phyloP scores from a whole-genome alignment of 2,888 invertebrate species.

The Pachymerium ferrugineum region DNA sequence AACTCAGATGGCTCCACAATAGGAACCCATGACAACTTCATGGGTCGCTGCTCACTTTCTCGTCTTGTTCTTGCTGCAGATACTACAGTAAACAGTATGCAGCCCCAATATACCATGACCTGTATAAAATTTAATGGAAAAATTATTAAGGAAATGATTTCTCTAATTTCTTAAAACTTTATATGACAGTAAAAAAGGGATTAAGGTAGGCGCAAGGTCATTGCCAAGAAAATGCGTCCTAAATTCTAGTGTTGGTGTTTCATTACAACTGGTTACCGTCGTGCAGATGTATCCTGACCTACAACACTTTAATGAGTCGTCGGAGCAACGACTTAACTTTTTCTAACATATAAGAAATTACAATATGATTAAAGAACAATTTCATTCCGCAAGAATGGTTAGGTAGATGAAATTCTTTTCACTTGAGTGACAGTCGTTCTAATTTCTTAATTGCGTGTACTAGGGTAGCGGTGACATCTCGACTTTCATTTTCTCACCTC shows the following conservation, averaged over 20 bases:
- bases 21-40: slow-evolving; percentile 30
- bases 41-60: slow-evolving; percentile 26
- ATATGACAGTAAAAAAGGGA: too few species aligned
- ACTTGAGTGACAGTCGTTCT: not conserved
- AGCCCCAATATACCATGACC: not conserved
- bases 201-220: not conserved
- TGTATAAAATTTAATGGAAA: not conserved
- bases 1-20: slow-evolving; percentile 26
- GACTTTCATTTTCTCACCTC: not conserved
- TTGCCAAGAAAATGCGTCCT: not conserved
- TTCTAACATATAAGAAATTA: not conserved
- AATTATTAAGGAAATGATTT: not conserved
- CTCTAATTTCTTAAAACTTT: too few species aligned
- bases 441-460: not conserved
- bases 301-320: not conserved
- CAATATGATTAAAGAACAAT: not conserved
- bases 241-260: not conserved
- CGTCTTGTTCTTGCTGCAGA: not conserved
- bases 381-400: not conserved
- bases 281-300: slow-evolving; percentile 1
- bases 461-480: not conserved
- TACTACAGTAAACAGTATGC: not conserved
- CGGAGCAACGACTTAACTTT: not conserved
- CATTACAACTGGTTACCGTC: not conserved
- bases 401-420: not conserved